These are phyloP conservation scores for Papilio dardanus DNA, from an alignment of 1,140 invertebrate genomes.

Conservation along the genomic window DNA sequence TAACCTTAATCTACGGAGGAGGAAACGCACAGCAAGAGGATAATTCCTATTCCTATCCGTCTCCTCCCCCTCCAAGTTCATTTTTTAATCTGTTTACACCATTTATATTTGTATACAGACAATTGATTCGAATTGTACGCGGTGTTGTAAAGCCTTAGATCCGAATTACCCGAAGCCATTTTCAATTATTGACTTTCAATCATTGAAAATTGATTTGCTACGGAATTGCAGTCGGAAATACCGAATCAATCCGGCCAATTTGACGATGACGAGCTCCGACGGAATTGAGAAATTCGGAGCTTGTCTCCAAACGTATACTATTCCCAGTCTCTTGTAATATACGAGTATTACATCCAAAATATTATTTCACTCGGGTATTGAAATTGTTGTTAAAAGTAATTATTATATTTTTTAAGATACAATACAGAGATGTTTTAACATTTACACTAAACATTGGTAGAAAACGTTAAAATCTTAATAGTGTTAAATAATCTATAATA, in stretches of 20 bases:
- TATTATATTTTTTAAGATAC: neutral
- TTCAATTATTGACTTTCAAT: constrained; percentile 55
- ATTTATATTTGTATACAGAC: neutral
- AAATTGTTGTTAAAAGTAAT: neutral
- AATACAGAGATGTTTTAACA: neutral
- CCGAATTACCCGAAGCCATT: constrained; percentile 39
- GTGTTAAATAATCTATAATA: no score
- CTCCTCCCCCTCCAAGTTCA: no score
- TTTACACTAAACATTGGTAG: no score
- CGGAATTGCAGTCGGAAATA: constrained; percentile 74
- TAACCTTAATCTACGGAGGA: no score
- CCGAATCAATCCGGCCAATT: constrained; percentile 71
- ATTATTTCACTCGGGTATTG: neutral
- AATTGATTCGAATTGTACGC: constrained; percentile 22
- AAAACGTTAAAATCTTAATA: no score
- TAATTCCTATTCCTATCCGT: no score
- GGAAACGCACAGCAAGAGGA: no score
- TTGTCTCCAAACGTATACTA: constrained; percentile 28
- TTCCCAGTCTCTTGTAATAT: neutral
- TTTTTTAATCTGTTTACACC: neutral
- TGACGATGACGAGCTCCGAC: constrained; percentile 56
- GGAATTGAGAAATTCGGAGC: constrained; percentile 58
- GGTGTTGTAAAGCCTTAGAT: constrained; percentile 39
- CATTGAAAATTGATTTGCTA: constrained; percentile 62
- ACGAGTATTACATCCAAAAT: neutral